Evolutionary conservation across 2,113 vertebrate genomes (phyloP).

Genomic region (Laticauda laticaudata): DNA sequence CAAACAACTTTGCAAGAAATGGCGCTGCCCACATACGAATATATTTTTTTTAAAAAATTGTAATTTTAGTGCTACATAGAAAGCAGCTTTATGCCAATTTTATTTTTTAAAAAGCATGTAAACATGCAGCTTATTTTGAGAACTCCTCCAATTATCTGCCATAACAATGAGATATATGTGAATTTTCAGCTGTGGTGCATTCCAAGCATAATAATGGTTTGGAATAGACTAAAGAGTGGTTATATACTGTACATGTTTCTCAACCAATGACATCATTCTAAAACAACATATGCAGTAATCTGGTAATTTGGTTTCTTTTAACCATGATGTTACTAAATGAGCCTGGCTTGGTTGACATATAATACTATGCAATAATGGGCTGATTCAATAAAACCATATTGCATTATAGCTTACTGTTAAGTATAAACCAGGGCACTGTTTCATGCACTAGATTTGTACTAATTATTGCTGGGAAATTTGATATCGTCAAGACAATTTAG

Average conservation of each 20-base stretch:
- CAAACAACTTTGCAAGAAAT: background rate
- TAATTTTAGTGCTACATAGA: background rate
- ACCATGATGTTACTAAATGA: background rate
- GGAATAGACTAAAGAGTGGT: background rate
- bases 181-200: background rate
- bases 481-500: background rate
- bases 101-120: background rate
- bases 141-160: background rate
- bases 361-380: background rate
- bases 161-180: background rate
- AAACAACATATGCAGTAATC: background rate
- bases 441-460: background rate
- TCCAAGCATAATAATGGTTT: background rate
- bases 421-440: background rate
- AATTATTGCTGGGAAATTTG: background rate
- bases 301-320: background rate
- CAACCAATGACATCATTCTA: background rate
- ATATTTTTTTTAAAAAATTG: background rate
- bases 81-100: background rate
- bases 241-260: background rate
- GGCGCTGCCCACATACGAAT: background rate
- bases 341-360: background rate
- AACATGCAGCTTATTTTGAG: background rate
- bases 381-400: background rate
- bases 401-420: background rate